Conservation (phyloP, 2,113 vertebrate species). For the Cryptomyrus ogoouensis region DNA sequence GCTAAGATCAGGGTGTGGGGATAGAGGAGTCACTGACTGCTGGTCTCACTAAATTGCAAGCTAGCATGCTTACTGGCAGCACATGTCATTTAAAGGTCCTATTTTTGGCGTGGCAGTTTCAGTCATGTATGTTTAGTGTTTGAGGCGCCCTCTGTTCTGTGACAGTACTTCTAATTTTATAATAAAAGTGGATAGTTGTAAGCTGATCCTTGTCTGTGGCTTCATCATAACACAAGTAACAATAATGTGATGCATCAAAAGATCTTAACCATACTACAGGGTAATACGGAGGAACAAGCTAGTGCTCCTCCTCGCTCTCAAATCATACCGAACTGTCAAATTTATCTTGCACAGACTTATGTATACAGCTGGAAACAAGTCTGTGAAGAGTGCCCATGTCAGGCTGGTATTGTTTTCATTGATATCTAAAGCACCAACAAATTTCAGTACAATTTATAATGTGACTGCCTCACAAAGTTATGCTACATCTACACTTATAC, state of each 20-base stretch:
- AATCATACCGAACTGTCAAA: neutral
- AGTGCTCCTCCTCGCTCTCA: neutral
- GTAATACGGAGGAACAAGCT: neutral
- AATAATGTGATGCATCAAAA: neutral
- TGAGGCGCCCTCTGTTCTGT: neutral
- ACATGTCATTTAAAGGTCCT: neutral
- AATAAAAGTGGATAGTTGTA: neutral
- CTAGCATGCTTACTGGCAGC: neutral
- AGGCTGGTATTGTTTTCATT: neutral
- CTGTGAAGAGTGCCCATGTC: neutral
- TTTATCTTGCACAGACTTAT: neutral
- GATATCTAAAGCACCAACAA: neutral
- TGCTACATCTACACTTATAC: neutral
- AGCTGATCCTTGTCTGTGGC: neutral
- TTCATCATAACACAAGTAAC: neutral
- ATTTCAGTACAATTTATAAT: neutral
- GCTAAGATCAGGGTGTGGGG: neutral
- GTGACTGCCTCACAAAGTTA: neutral
- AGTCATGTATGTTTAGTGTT: neutral
- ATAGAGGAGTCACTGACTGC: neutral
- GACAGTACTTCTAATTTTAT: neutral
- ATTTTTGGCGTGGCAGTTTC: neutral
- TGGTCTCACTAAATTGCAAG: neutral
- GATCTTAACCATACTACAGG: neutral
- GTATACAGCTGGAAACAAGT: neutral